Conservation (phyloP, 1,140 invertebrate species). For the Camponotus floridanus region DNA sequence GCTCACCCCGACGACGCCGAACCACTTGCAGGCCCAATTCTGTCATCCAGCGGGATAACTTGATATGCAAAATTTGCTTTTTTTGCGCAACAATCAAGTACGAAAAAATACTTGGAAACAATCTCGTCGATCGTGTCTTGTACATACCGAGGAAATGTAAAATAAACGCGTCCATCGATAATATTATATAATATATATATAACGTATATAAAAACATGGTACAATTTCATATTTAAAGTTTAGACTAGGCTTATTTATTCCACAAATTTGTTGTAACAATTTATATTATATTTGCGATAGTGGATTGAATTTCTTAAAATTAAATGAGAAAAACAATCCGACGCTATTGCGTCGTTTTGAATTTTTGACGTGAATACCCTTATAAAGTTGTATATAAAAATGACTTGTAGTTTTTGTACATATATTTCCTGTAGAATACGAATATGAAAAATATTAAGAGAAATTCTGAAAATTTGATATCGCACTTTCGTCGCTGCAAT, state of each 20-base stretch:
- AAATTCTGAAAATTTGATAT: slow-evolving; percentile 60
- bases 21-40: slow-evolving; percentile 79
- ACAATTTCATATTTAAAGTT: slow-evolving; percentile 51
- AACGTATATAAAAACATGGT: slow-evolving; percentile 32
- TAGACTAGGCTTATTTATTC: slow-evolving; percentile 70
- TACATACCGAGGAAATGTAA: slow-evolving; percentile 55
- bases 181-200: not conserved
- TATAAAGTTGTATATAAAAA: slow-evolving; percentile 62
- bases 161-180: slow-evolving; percentile 37
- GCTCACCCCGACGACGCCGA: slow-evolving; percentile 80
- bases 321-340: not conserved
- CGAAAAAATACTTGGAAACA: not conserved
- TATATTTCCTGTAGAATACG: slow-evolving; percentile 51
- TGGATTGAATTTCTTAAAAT: not conserved
- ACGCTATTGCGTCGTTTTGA: not conserved
- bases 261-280: slow-evolving; percentile 5
- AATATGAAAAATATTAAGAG: slow-evolving; percentile 8
- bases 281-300: not conserved
- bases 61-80: not conserved
- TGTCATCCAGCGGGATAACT: slow-evolving; percentile 78
- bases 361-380: not conserved
- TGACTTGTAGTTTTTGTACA: slow-evolving; percentile 71
- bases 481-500: slow-evolving; percentile 66
- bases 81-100: not conserved
- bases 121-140: slow-evolving; percentile 21